Conservation (phyloP, 92 coral and sea anemone genomes). For the Desmophyllum pertusum region DNA sequence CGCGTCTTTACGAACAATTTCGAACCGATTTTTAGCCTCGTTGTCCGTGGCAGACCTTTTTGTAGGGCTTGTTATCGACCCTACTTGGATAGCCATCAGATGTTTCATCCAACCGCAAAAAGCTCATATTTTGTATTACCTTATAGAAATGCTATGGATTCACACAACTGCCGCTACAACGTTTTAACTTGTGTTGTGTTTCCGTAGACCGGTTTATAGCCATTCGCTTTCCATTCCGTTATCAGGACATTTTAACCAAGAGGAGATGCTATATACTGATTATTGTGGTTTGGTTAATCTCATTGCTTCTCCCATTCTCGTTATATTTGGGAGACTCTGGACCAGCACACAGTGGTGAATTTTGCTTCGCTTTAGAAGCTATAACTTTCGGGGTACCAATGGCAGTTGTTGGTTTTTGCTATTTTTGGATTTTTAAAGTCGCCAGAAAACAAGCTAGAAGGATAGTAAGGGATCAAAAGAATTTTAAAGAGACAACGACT, state of each 20-base stretch:
- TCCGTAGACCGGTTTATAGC: conserved; percentile 20
- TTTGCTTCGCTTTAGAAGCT: background rate
- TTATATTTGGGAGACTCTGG: no score
- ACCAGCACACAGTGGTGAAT: background rate
- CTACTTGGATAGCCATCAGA: conserved; percentile 5
- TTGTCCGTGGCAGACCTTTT: conserved; percentile 44
- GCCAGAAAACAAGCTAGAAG: conserved; percentile 14
- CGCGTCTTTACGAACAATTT: conserved; percentile 34
- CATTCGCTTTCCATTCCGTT: conserved; percentile 29
- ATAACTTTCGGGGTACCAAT: background rate
- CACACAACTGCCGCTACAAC: conserved; percentile 29
- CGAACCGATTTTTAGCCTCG: conserved; percentile 43
- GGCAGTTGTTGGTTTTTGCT: background rate
- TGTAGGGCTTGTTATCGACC: conserved; percentile 32
- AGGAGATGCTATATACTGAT: background rate
- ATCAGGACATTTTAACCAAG: conserved; percentile 12
- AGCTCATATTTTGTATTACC: background rate
- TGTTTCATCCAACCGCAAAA: background rate
- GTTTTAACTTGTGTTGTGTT: conserved; percentile 34
- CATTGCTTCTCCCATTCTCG: conserved; percentile 1
- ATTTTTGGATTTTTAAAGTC: conserved; percentile 26
- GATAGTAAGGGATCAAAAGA: background rate
- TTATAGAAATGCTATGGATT: conserved; percentile 19
- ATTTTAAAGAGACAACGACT: background rate
- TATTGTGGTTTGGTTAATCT: conserved; percentile 3